Percentiles rank a stretch among this genome's conserved stretches.
These are phyloP conservation scores for Tribolium madens DNA, from an alignment of 1,140 invertebrate genomes.

Conservation along the genomic window DNA sequence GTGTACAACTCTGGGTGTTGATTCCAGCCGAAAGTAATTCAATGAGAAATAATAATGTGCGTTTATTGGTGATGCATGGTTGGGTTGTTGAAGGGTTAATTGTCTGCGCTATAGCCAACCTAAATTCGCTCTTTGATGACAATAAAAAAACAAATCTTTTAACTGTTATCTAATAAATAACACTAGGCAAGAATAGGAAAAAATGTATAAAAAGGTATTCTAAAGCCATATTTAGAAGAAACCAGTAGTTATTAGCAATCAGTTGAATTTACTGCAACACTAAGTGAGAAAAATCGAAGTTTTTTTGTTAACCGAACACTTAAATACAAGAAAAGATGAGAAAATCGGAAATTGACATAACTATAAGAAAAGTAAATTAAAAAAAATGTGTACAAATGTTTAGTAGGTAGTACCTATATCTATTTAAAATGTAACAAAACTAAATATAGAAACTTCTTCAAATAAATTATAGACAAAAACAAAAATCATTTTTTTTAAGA, in stretches of 20 bases:
- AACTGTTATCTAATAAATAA: background rate
- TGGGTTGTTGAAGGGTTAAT: slow-evolving; percentile 34
- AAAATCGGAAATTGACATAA: no score
- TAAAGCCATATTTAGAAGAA: background rate
- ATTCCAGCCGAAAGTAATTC: slow-evolving; percentile 43
- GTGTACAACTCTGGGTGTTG: slow-evolving; percentile 40
- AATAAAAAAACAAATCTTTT: background rate
- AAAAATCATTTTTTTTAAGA: no score
- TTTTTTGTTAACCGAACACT: background rate
- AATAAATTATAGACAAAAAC: no score
- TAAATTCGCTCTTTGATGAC: background rate
- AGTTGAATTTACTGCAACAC: background rate
- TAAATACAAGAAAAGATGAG: background rate
- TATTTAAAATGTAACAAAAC: no score
- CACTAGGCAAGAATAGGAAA: background rate
- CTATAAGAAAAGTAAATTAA: no score
- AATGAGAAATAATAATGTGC: slow-evolving; percentile 29
- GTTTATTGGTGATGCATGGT: slow-evolving; percentile 36
- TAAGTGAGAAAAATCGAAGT: background rate
- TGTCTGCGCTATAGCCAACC: no score
- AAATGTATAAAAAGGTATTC: background rate
- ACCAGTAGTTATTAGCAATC: background rate
- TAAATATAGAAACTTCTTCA: no score
- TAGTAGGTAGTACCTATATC: no score
- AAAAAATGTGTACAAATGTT: no score